These are phyloP conservation scores for Zoanthus sociatus DNA, from an alignment of 92 coral and sea anemone species.

Conservation along the genomic window DNA sequence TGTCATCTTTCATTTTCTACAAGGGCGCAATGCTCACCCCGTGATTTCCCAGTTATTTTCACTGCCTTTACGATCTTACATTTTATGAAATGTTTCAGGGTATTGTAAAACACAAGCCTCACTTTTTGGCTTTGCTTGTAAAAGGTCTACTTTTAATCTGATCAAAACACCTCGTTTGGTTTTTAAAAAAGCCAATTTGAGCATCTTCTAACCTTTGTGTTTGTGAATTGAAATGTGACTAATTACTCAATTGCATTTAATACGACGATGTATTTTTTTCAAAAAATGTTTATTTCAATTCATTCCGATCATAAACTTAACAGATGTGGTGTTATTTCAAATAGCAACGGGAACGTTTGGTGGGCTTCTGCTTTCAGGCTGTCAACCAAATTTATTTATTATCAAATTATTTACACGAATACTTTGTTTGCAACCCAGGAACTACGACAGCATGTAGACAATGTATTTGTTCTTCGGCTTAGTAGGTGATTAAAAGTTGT, in stretches of 20 bases:
- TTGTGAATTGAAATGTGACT: slow-evolving; percentile 15
- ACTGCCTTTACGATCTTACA: not conserved
- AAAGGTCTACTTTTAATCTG: not conserved
- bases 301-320: too few relatives aligned
- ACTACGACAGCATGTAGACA: not conserved
- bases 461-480: slow-evolving; percentile 7
- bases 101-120: not conserved
- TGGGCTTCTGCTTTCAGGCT: not conserved
- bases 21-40: not conserved
- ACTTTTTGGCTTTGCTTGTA: not conserved
- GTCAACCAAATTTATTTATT: not conserved
- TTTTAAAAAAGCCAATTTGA: not conserved
- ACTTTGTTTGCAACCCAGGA: not conserved
- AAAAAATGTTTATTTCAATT: not conserved
- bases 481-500: not conserved
- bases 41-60: not conserved
- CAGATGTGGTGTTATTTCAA: not conserved
- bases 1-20: slow-evolving; percentile 6
- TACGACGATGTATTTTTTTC: not conserved
- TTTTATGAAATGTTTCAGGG: not conserved
- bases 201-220: slow-evolving; percentile 14
- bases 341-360: not conserved
- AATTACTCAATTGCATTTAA: not conserved
- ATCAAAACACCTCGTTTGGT: not conserved
- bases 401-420: not conserved